Percentiles rank a stretch among this genome's conserved stretches.
Conservation (phyloP, 1,140 invertebrate species). For the Scaptomyza graminum region DNA sequence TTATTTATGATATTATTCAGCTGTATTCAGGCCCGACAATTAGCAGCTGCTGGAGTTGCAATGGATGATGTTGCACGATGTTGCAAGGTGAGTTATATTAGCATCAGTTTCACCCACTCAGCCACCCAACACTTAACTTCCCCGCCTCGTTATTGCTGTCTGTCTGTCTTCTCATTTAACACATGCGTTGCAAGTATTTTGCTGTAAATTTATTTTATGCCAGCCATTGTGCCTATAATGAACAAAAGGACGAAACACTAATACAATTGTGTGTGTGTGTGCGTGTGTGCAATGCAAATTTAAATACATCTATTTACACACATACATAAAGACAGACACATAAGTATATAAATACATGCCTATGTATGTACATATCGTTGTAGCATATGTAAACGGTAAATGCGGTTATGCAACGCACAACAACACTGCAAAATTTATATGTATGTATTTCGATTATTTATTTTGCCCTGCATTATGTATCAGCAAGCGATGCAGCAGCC, state of each 20-base stretch:
- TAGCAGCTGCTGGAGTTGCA: constrained; percentile 8
- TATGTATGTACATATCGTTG: constrained; percentile 23
- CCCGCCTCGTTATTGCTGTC: neutral
- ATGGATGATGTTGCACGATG: constrained; percentile 9
- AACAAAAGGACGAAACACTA: constrained; percentile 72
- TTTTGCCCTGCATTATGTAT: constrained; percentile 79
- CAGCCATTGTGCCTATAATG: constrained; percentile 67
- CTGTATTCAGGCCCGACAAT: neutral
- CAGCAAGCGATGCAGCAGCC: constrained; percentile 36
- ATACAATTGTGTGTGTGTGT: constrained; percentile 61
- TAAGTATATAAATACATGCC: constrained; percentile 17
- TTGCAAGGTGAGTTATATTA: neutral
- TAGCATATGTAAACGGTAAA: constrained; percentile 52
- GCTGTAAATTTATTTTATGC: constrained; percentile 74
- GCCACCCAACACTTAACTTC: no score
- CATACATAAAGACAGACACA: constrained; percentile 13
- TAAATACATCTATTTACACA: constrained; percentile 31
- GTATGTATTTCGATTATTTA: constrained; percentile 78
- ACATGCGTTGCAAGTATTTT: constrained; percentile 59
- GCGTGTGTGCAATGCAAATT: constrained; percentile 48
- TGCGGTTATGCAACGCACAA: constrained; percentile 69
- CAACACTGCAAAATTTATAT: constrained; percentile 40
- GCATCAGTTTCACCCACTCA: neutral
- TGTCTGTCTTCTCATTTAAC: constrained; percentile 48
- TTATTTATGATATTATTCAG: neutral